Evolutionary conservation across 1,140 invertebrate species (phyloP).

Genomic region (Cotesia vestalis): DNA sequence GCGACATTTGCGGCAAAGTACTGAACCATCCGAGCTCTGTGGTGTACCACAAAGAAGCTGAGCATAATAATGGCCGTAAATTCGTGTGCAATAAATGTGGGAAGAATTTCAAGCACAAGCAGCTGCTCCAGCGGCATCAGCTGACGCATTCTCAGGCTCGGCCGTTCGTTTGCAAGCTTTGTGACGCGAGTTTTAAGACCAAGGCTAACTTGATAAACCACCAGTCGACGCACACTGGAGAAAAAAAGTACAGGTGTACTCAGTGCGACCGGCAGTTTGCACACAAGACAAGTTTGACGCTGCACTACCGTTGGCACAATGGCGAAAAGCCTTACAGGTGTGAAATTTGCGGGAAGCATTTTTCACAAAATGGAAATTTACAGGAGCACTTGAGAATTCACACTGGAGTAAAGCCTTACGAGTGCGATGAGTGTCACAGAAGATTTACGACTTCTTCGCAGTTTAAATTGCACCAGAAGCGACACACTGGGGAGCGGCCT

Average conservation of each 20-base stretch:
- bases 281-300: conserved; percentile 76
- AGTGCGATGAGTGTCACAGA: conserved; percentile 75
- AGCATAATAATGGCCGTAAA: conserved; percentile 71
- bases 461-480: conserved; percentile 70
- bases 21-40: conserved; percentile 73
- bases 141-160: conserved; percentile 74
- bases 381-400: conserved; percentile 71
- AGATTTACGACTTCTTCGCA: conserved; percentile 77
- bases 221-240: conserved; percentile 73
- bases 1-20: conserved; percentile 76
- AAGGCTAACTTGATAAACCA: conserved; percentile 77
- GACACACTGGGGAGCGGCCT: conserved; percentile 72
- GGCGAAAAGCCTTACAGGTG: conserved; percentile 72
- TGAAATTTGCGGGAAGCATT: conserved; percentile 70
- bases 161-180: conserved; percentile 71
- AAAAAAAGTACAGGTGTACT: conserved; percentile 78
- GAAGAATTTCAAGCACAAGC: conserved; percentile 76
- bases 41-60: conserved; percentile 76
- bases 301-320: conserved; percentile 70
- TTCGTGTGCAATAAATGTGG: conserved; percentile 78
- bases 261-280: conserved; percentile 80
- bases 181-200: conserved; percentile 75
- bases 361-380: conserved; percentile 72
- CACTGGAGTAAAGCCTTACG: conserved; percentile 72
- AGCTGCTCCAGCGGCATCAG: conserved; percentile 75